Evolutionary conservation across 2,113 vertebrate species (phyloP), one percentile per base, ranked within the genome.

Genomic region (Cottus gobio): DNA sequence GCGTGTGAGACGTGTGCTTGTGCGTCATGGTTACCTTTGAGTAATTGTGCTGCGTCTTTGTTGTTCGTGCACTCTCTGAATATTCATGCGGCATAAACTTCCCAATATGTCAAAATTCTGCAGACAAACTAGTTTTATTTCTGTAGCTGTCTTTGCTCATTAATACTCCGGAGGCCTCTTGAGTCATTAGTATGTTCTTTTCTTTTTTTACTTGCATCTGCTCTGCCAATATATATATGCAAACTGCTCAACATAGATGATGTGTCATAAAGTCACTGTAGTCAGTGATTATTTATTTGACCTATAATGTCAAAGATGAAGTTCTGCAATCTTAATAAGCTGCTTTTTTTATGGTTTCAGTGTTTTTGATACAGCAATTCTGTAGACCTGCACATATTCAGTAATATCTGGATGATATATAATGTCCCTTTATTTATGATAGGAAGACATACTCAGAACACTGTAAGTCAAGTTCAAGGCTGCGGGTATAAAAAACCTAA

Each of bases 41-140:
- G 30, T 80, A 74, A 30, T 69, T 69, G 79, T 73, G 3, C 12
- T 34, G 50, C 56, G 46, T 74, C 71, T 79, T 76, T 84, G 61
- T 71, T 63, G 60, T 48, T 68, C 5, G 5, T 71, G 52, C 48
- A 13, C 46, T 56, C 61, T 60, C 10, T 75, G 82, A 75, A 84
- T 71, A 34, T 70, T 61, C 60, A 71, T 67, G 54, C 42, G 0
- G 75, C 57, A 65, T 77, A 75, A 85, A 83, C 66, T 63, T 81
- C 73, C 61, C 61, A 79, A 44, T 46, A 57, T 44, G 37, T 79
- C 56, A 71, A 16, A 52, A 44, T 69, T 39, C 60, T 48, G 50
- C 1, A 4, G 42, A n/a, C 48, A 46, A 42, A 34, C 10, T 15
- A 36, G 20, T 24, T 42, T 48, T 61, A 61, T 58, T 5, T 7